phyloP scores from a whole-genome alignment of 2,797 vertebrate species.

The Sebastes minor region DNA sequence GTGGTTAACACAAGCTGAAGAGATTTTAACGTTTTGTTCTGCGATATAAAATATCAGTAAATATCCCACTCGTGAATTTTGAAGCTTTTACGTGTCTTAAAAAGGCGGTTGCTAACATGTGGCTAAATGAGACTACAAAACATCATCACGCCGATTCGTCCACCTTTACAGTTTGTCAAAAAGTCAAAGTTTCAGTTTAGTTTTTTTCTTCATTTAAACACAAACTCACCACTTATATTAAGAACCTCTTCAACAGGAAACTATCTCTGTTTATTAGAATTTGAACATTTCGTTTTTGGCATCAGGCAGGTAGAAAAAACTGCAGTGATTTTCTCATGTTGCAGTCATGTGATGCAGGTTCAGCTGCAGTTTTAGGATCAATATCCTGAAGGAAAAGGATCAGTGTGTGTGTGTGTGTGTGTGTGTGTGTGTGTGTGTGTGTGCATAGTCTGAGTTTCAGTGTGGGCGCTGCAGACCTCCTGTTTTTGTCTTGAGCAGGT shows the following conservation, averaged over 20 bases:
- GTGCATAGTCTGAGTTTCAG: background rate
- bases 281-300: background rate
- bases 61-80: too few relatives aligned
- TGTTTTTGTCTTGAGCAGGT: background rate
- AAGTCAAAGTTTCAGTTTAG: background rate
- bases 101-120: too few relatives aligned
- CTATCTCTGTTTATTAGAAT: background rate
- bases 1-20: too few relatives aligned
- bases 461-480: conserved; percentile 1
- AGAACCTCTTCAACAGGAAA: background rate
- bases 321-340: conserved; percentile 26
- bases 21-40: too few relatives aligned
- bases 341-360: conserved; percentile 24
- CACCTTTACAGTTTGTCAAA: background rate
- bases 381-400: conserved; percentile 13
- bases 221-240: background rate
- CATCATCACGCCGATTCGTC: too few relatives aligned
- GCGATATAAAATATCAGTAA: too few relatives aligned
- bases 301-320: background rate
- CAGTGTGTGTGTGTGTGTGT: background rate
- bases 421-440: background rate
- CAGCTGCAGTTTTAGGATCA: conserved; percentile 42
- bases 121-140: too few relatives aligned
- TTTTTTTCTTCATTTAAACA: background rate
- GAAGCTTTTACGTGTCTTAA: too few relatives aligned